Base-by-base conservation (phyloP, 2,113 vertebrate species). In the Pollimyrus isidori region DNA sequence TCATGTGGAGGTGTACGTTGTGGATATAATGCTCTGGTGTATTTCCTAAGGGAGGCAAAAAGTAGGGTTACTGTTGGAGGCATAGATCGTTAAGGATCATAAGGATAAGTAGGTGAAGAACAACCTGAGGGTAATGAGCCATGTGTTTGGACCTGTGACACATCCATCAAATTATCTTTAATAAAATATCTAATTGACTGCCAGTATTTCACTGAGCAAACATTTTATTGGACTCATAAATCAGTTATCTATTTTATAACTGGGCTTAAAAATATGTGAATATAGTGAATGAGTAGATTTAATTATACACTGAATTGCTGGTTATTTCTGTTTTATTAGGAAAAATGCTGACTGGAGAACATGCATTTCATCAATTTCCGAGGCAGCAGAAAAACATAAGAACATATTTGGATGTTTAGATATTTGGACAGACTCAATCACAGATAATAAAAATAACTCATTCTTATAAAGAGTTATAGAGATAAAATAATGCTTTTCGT, bases 91-190 rank as follows among this genome's bases (percentile, higher is more conserved):
- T 30, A 76, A 35, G 69, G 73, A 76, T 39, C 35, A 42, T 42
- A 39, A 76, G 15, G 45, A 4, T n/a, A 49, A 21, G 7, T 85
- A 13, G 23, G 46, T 42, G 26, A 45, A 11, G 21, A n/a, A 49
- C 7, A 9, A n/a, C 23, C 0, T 21, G 45, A 13, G 4, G 4
- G 48, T 49, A 85, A 85, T 85, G 82, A 49, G 82, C 42, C 42
- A 4, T n/a, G 23, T 10, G 49, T 30, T 86, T 50, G 10, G n/a
- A 21, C 83, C n/a, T 26, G 13, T 30, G 48, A 26, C 83, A 85
- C n/a, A 86, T 50, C 83, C 83, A 50, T 86, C 83, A 86, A 48
- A 86, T 49, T 85, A 46, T 46, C 48, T 26, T 48, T 50, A 86
- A 86, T 86, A 13, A 26, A 48, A 86, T 0, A 85, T 30, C 83